Conservation (phyloP, 2,797 vertebrate species). For the Hephaestus fuliginosus region DNA sequence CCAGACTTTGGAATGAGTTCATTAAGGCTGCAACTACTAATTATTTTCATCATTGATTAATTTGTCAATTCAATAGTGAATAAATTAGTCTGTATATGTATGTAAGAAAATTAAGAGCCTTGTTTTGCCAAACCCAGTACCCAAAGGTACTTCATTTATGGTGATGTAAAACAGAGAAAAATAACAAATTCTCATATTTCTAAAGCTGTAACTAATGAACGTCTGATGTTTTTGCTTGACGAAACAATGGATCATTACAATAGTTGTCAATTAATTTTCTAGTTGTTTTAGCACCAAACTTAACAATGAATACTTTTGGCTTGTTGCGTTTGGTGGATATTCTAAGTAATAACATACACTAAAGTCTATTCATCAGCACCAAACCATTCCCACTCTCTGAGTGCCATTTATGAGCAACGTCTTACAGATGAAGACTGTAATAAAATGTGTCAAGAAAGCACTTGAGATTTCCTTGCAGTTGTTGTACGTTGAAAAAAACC, state of each 20-base stretch:
- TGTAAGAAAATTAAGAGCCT: not conserved
- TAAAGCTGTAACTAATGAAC: not conserved
- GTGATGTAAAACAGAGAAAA: not conserved
- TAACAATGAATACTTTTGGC: not conserved
- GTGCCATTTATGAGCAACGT: not conserved
- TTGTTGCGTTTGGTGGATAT: not conserved
- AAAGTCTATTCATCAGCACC: not conserved
- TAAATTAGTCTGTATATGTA: not conserved
- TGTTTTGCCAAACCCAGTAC: not conserved
- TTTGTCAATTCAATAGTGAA: not conserved
- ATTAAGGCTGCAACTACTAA: not conserved
- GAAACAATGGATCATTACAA: not conserved
- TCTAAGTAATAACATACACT: not conserved
- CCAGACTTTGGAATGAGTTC: not conserved
- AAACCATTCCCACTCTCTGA: not conserved
- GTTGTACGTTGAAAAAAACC: too few species aligned
- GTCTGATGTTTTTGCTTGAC: not conserved
- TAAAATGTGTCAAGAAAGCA: not conserved
- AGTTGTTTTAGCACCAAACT: not conserved
- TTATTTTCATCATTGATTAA: not conserved
- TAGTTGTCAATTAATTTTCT: not conserved
- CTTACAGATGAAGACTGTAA: not conserved
- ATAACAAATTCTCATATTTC: not conserved
- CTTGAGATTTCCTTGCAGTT: not conserved
- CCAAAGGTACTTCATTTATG: not conserved